Evolutionary conservation across 2,888 invertebrate species (phyloP).

Genomic region (Cylindroiulus punctatus): DNA sequence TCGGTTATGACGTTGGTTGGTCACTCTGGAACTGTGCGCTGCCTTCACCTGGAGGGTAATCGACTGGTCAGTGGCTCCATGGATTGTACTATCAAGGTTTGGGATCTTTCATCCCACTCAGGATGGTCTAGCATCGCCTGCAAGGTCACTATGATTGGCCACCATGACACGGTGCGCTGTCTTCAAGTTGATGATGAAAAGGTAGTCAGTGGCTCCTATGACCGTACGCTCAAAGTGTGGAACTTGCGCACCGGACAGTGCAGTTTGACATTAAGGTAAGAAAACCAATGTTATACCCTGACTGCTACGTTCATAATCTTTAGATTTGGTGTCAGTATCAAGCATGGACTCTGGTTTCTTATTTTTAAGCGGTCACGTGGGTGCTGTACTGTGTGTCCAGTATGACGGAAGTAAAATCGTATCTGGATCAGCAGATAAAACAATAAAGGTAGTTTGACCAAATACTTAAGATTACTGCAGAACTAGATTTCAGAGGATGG

Average conservation of each 20-base stretch:
- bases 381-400: conserved; percentile 68
- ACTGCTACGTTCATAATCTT: no score
- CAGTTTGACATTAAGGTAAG: conserved; percentile 64
- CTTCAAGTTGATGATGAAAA: conserved; percentile 67
- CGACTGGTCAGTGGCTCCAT: conserved; percentile 67
- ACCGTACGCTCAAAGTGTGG: conserved; percentile 69
- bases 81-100: conserved; percentile 68
- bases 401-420: conserved; percentile 66
- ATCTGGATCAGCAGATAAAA: conserved; percentile 68
- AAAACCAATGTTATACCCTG: no score
- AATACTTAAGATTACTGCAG: background rate
- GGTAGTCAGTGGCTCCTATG: conserved; percentile 69
- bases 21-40: conserved; percentile 69
- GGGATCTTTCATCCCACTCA: conserved; percentile 67
- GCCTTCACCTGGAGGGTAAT: conserved; percentile 67
- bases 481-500: no score
- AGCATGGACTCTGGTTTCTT: no score
- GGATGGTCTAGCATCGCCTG: conserved; percentile 70
- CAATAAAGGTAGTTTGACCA: conserved; percentile 67
- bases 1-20: conserved; percentile 69
- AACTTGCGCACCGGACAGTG: conserved; percentile 67
- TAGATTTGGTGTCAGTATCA: no score
- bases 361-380: conserved; percentile 66
- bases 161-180: conserved; percentile 68
- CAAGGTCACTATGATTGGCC: conserved; percentile 70